phyloP scores from a whole-genome alignment of 53 echinoderm and acorn worm genomes.

The Crossaster papposus region DNA sequence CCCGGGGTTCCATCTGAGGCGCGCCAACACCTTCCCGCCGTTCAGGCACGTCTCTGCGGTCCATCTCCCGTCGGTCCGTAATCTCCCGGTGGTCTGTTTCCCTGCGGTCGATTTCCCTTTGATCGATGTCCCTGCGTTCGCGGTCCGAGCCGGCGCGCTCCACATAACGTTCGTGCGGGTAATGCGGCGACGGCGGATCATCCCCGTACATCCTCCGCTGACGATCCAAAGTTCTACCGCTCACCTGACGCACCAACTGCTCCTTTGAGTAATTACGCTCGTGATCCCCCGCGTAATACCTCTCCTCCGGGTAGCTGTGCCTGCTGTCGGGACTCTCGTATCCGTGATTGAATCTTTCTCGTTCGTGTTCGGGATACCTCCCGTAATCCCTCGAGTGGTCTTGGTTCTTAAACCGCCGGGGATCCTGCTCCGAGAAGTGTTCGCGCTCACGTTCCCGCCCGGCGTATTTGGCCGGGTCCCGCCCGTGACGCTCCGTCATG shows the following conservation, averaged over 20 bases:
- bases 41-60: slow-evolving; percentile 49
- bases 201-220: slow-evolving; percentile 90
- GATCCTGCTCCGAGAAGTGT: slow-evolving; percentile 58
- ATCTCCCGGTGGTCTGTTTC: slow-evolving; percentile 15
- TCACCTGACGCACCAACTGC: slow-evolving; percentile 84
- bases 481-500: slow-evolving; percentile 65
- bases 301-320: slow-evolving; percentile 62
- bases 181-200: slow-evolving; percentile 60
- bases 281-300: slow-evolving; percentile 45
- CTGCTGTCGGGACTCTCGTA: slow-evolving; percentile 50
- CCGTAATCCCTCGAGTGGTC: slow-evolving; percentile 72
- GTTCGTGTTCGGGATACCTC: slow-evolving; percentile 71
- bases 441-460: slow-evolving; percentile 81
- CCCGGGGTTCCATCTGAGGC: slow-evolving; percentile 36
- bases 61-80: slow-evolving; percentile 46
- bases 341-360: slow-evolving; percentile 49
- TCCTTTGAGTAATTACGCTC: slow-evolving; percentile 78
- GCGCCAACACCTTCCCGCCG: slow-evolving; percentile 56
- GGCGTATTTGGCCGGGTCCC: slow-evolving; percentile 74
- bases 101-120: slow-evolving; percentile 57
- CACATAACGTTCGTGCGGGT: slow-evolving; percentile 65
- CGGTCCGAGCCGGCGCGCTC: slow-evolving; percentile 35
- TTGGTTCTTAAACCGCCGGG: slow-evolving; percentile 70
- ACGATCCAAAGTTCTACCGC: slow-evolving; percentile 89
- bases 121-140: slow-evolving; percentile 54